Conservation (phyloP, 2,113 vertebrate species). For the Aramus guarauna region DNA sequence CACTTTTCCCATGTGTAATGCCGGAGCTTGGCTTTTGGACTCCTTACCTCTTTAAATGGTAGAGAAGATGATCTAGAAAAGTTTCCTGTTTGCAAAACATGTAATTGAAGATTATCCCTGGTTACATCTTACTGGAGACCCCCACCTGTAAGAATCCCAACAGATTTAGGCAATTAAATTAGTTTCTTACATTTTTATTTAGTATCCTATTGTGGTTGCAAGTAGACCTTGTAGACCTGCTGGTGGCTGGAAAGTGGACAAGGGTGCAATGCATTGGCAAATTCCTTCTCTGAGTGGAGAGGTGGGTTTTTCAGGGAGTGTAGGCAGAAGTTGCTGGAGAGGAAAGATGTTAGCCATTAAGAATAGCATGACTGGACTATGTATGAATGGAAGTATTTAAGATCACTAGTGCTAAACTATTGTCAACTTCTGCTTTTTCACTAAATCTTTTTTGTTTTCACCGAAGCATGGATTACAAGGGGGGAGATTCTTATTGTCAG, state of each 20-base stretch:
- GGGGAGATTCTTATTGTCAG: constrained; percentile 1
- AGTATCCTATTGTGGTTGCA: background rate
- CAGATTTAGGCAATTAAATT: background rate
- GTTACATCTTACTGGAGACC: background rate
- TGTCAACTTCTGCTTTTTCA: constrained; percentile 46
- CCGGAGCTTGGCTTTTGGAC: background rate
- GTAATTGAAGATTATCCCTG: background rate
- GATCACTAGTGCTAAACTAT: constrained; percentile 7
- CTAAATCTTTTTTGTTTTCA: constrained; percentile 59
- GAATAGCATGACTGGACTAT: background rate
- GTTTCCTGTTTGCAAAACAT: background rate
- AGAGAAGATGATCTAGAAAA: background rate
- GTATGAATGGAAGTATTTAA: background rate
- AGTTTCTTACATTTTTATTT: background rate
- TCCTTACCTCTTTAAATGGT: background rate
- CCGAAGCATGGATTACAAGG: constrained; percentile 65
- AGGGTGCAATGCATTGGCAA: background rate
- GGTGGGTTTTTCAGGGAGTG: background rate
- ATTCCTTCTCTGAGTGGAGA: background rate
- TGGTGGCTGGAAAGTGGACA: background rate
- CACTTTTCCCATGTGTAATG: background rate
- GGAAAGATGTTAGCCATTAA: background rate
- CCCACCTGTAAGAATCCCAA: background rate
- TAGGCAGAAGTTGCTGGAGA: background rate
- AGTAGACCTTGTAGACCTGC: background rate